These are phyloP conservation scores for Zelostemma sp. DNA, from an alignment of 1,140 invertebrate genomes.

Conservation along the genomic window DNA sequence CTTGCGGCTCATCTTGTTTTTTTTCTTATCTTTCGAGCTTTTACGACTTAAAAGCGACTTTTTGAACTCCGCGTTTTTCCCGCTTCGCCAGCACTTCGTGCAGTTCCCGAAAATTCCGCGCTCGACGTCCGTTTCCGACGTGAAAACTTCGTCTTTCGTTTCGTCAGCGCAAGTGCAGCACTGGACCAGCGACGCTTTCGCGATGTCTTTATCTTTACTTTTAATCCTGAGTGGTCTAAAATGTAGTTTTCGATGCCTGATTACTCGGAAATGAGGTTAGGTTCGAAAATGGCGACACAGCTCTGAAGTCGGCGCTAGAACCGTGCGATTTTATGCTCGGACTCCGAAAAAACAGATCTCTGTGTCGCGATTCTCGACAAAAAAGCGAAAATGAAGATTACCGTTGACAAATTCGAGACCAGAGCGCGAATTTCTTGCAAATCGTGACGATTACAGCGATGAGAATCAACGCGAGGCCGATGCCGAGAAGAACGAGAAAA, in stretches of 20 bases:
- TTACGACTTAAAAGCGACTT: not conserved
- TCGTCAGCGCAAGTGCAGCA: constrained; percentile 37
- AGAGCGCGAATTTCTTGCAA: constrained; percentile 24
- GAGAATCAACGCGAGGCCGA: constrained; percentile 20
- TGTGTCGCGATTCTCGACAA: not conserved
- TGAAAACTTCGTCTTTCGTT: constrained; percentile 33
- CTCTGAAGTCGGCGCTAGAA: not conserved
- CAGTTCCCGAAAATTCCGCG: constrained; percentile 32
- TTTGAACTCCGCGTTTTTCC: constrained; percentile 20
- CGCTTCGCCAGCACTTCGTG: constrained; percentile 33
- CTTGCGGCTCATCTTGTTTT: constrained; percentile 15
- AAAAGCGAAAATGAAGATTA: constrained; percentile 5
- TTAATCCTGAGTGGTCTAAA: not conserved
- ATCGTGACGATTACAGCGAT: constrained; percentile 32
- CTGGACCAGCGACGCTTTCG: constrained; percentile 12
- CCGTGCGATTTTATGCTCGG: no score
- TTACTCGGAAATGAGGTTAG: not conserved
- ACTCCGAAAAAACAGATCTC: not conserved
- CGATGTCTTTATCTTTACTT: not conserved
- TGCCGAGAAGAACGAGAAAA: constrained; percentile 34
- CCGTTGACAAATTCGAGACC: constrained; percentile 23
- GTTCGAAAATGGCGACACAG: no score
- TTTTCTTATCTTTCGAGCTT: constrained; percentile 5
- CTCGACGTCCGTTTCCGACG: constrained; percentile 27
- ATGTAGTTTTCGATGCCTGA: not conserved